Evolutionary conservation across 2,888 invertebrate genomes (phyloP), one percentile per base, ranked within the genome.

Genomic region (Trissolcus brochymenae): DNA sequence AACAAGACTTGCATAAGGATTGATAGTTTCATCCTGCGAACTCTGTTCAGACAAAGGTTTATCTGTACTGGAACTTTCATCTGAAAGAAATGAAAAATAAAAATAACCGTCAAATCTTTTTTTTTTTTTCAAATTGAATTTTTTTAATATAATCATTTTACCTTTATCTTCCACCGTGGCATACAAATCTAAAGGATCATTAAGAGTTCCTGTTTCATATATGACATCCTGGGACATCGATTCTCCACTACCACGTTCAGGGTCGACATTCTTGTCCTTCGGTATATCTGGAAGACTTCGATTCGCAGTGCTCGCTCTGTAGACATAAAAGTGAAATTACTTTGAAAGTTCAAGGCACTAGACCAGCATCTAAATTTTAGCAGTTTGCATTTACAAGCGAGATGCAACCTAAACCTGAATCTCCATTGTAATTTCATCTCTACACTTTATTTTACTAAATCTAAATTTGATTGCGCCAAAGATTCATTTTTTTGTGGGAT

Each of bases 271-370:
- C 41, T 93, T 90, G 78, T 90, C 93, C 29, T 94, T 92, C 7
- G 96, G 95, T 84, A 96, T 95, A 87, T 96, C 96, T 25, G 96
- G 96, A 79, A 96, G 91, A 90, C 96, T 96, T 83, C 96, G 91
- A 85, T 95, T 94, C 80, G 93, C 91, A 80, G 91, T 91, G 56
- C 89, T 90, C 25, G 91, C 83, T 77, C 90, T 89, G 74, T 16
- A 54, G n/a, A 78, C 19, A 25, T 43, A 46, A 46, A 46, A 14
- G 6, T 46, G 14, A 16, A 46, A 40, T 16, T 46, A 46, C 9
- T 41, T 46, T 41, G 16, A 14, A 14, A 46, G 35, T 35, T 35
- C 35, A 35, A 35, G 11, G 11, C 35, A 1, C 35, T 11, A 7
- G 11, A 35, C 35, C 11, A 6, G 9, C 2, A 25, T 35, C 35